Conservation (phyloP, 2,888 invertebrate species). For the Rhagophthalmus giganteus region DNA sequence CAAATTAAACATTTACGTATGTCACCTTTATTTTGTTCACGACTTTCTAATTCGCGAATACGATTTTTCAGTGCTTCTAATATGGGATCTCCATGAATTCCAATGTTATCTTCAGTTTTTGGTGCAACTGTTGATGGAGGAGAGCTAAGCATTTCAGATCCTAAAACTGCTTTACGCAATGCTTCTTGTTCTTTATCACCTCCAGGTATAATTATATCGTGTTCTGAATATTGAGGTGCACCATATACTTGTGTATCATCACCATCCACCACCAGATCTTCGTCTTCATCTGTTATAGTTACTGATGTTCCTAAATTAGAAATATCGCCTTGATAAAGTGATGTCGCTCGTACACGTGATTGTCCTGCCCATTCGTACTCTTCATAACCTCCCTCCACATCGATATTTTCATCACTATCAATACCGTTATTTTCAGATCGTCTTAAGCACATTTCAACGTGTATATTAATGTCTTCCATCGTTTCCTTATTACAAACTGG, state of each 20-base stretch:
- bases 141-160: constrained; percentile 27
- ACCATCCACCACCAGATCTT: constrained; percentile 83
- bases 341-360: constrained; percentile 74
- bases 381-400: constrained; percentile 75
- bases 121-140: constrained; percentile 1
- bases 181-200: constrained; percentile 62
- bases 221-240: constrained; percentile 82
- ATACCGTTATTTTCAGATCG: constrained; percentile 54
- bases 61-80: constrained; percentile 76
- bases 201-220: constrained; percentile 64
- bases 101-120: constrained; percentile 21
- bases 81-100: constrained; percentile 54
- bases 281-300: constrained; percentile 61
- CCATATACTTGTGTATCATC: constrained; percentile 87
- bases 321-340: constrained; percentile 69
- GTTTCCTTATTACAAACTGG: constrained; percentile 80
- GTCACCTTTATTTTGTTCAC: constrained; percentile 59
- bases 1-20: constrained; percentile 88
- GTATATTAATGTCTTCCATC: constrained; percentile 69
- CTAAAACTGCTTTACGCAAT: constrained; percentile 59
- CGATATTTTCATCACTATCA: constrained; percentile 76
- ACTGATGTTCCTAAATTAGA: constrained; percentile 58
- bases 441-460: constrained; percentile 71
- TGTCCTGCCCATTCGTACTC: constrained; percentile 94
- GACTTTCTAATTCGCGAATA: constrained; percentile 74